A percentile compares a stretch with the other conserved stretches of the same genome.
Conservation (phyloP, 2,113 vertebrate genomes). For the Trogon melanurus region DNA sequence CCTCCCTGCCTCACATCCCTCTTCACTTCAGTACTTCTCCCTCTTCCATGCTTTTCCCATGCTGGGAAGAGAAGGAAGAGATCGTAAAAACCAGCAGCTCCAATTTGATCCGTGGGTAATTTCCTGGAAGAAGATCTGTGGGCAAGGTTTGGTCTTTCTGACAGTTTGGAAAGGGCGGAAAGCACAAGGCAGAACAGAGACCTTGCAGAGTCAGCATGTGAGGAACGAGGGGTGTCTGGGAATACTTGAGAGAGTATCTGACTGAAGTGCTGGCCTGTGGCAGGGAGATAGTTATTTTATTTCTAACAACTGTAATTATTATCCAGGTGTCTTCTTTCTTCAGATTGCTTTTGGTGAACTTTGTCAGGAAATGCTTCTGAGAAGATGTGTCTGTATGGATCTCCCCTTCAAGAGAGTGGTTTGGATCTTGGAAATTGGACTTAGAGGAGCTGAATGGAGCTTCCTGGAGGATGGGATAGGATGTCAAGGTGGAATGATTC, state of each 20-base stretch:
- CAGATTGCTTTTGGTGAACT: too few species aligned
- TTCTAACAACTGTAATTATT: too few species aligned
- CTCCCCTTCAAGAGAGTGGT: too few species aligned
- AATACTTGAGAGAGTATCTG: not conserved
- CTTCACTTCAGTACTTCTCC: not conserved
- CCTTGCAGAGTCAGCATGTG: not conserved
- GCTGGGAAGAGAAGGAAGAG: not conserved
- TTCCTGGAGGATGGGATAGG: not conserved
- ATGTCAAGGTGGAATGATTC: not conserved
- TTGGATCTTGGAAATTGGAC: too few species aligned
- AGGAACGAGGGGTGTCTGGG: not conserved
- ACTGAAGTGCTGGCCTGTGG: not conserved
- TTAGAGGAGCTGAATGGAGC: not conserved
- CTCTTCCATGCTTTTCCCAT: not conserved
- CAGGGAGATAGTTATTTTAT: not conserved
- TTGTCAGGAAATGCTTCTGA: too few species aligned
- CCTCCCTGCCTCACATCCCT: not conserved
- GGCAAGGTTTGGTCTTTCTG: not conserved
- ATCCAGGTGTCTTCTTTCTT: too few species aligned
- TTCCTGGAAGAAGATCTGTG: not conserved
- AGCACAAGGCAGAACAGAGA: not conserved
- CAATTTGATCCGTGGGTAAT: rapidly evolving
- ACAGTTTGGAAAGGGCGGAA: not conserved
- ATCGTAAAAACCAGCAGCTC: not conserved
- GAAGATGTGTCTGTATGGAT: too few species aligned